Base-by-base conservation (phyloP, 2,888 invertebrate species). In the Amphipoea oculea region DNA sequence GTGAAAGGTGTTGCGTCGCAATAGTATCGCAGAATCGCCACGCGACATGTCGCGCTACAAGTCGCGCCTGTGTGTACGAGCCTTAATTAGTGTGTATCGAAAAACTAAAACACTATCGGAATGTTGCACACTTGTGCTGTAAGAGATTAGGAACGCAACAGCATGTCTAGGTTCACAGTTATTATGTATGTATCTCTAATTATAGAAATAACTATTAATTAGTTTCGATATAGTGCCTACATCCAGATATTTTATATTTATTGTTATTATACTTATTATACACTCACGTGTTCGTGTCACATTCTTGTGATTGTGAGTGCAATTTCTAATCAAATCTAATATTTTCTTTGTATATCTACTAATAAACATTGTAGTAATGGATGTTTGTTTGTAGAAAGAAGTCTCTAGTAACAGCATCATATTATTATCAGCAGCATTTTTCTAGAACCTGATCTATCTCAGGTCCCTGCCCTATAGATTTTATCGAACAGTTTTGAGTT, bases 211-310 rank as follows among this genome's bases (percentile, higher is more conserved):
- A 36, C 51, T 57, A 40, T 36, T 20, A 42, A 79, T 72, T 72
- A 17, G 20, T 40, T 65, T n/a, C 17, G 2, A 5, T 67, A 20
- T 42, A n/a, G 11, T 51, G 20, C 1, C 9, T 48, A 20, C 1
- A n/a, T 36, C 2, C 12, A 57, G 11, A 42, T 62, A 57, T 48
- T 62, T 29, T 54, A 11, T 9, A n/a, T 23, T 40, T 17, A 51
- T 62, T 69, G 57, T 78, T 65, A 78, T 66, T 17, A 48, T 42
- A n/a, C 51, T 78, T 65, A 78, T 66, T 17, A 48, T 42, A n/a
- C 51, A 14, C 20, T 75, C 84, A 83, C 83, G 74, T 83, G 83
- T 72, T 45, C 0, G 5, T 12, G n/a, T 54, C 71, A 79, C 51
- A 79, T 72, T 83, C 65, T 17, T 68, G 20, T 23, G 14, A 68